These are phyloP conservation scores for Mionectes macconnelli DNA, from an alignment of 2,113 vertebrate genomes.

Conservation along the genomic window DNA sequence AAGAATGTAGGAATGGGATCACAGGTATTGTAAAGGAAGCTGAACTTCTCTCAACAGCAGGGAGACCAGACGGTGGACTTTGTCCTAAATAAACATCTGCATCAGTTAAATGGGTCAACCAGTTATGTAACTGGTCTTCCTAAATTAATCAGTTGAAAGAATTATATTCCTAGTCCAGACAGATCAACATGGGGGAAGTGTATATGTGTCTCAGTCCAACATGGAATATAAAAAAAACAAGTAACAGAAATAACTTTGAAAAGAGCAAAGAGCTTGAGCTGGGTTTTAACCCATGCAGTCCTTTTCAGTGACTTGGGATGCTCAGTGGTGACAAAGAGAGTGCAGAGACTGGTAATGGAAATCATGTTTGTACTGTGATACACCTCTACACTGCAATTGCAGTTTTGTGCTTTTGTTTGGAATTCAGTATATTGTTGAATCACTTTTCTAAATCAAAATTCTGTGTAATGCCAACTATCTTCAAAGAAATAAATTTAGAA, in stretches of 20 bases:
- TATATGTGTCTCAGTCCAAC: neutral
- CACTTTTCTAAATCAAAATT: neutral
- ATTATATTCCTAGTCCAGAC: neutral
- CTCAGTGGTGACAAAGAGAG: neutral
- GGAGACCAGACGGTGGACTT: neutral
- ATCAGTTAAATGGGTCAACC: neutral
- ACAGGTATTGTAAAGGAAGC: neutral
- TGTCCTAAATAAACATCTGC: fast-evolving
- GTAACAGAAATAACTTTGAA: neutral
- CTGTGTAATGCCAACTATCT: neutral
- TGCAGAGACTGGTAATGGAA: neutral
- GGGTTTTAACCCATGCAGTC: neutral
- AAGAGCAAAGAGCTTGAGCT: neutral
- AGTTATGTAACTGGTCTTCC: neutral
- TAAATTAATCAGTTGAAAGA: neutral
- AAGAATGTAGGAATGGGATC: neutral
- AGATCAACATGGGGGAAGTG: neutral
- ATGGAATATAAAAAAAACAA: neutral
- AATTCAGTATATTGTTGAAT: neutral
- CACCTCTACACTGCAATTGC: neutral
- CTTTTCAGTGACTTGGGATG: neutral
- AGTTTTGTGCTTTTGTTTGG: neutral
- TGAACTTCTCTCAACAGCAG: neutral
- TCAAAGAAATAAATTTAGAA: neutral
- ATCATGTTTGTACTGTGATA: neutral